These are phyloP conservation scores for Spheniscus humboldti DNA, from an alignment of 2,797 vertebrate genomes.

Conservation along the genomic window DNA sequence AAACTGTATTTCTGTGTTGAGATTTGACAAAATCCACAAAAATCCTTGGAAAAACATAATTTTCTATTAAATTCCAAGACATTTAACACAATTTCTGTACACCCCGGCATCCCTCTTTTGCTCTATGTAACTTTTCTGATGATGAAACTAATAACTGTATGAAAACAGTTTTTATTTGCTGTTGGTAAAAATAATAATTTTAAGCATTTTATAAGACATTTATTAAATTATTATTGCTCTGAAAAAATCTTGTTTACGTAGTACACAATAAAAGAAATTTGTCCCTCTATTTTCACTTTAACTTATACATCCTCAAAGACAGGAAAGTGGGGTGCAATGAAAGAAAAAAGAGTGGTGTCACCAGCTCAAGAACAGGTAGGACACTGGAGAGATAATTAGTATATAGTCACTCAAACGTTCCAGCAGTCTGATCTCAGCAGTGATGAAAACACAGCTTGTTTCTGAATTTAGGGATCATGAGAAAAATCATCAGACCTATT, in stretches of 20 bases:
- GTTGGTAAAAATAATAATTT: background rate
- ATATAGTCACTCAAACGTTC: slow-evolving; percentile 30
- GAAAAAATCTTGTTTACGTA: background rate
- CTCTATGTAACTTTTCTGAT: background rate
- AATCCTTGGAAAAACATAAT: background rate
- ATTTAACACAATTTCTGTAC: background rate
- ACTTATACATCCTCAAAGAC: background rate
- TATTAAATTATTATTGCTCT: background rate
- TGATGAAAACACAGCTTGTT: background rate
- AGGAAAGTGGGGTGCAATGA: background rate
- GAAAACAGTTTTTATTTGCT: background rate
- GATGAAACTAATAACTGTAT: background rate
- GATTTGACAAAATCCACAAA: background rate
- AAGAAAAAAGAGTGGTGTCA: background rate
- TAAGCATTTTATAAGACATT: background rate
- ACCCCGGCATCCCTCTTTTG: background rate
- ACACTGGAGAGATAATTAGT: slow-evolving; percentile 9
- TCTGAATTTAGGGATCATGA: slow-evolving; percentile 27
- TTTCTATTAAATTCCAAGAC: background rate
- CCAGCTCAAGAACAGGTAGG: background rate
- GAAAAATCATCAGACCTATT: slow-evolving; percentile 14
- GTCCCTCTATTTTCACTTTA: background rate
- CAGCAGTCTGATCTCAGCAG: background rate
- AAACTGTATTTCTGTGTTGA: background rate
- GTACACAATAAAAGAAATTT: background rate